phyloP scores from a whole-genome alignment of 1,140 invertebrate genomes.

The Armadillidium nasatum region DNA sequence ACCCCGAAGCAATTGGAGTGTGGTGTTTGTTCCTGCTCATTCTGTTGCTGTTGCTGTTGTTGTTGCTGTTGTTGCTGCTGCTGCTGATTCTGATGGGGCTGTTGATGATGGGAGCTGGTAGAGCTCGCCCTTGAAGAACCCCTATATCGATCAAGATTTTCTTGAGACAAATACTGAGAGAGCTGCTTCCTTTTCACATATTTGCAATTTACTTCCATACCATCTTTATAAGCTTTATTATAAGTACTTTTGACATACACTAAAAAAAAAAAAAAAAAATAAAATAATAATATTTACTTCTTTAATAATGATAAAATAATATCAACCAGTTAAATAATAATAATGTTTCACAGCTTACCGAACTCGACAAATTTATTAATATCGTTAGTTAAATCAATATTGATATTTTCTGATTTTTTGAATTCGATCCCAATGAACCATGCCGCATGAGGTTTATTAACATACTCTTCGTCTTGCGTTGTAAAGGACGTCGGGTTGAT shows the following conservation, averaged over 20 bases:
- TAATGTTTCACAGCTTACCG: conserved; percentile 47
- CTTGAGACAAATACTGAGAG: conserved; percentile 43
- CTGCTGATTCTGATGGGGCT: too few species aligned
- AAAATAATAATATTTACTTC: not conserved
- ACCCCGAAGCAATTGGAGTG: not conserved
- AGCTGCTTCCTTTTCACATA: conserved; percentile 55
- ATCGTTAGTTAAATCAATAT: conserved; percentile 88
- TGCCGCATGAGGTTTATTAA: conserved; percentile 51
- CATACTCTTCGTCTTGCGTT: conserved; percentile 48
- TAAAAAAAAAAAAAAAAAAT: conserved; percentile 47
- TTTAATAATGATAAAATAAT: not conserved
- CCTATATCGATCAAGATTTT: conserved; percentile 37
- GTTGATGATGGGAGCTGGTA: too few species aligned
- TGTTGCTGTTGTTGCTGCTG: too few species aligned
- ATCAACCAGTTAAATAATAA: not conserved
- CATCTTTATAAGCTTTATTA: conserved; percentile 76
- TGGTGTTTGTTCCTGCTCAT: not conserved
- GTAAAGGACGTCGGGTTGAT: conserved; percentile 85
- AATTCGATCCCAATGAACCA: conserved; percentile 97
- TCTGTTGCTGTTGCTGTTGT: too few species aligned
- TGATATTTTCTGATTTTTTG: conserved; percentile 75
- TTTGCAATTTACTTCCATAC: conserved; percentile 79
- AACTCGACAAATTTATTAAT: conserved; percentile 80
- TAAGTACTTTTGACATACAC: conserved; percentile 62
- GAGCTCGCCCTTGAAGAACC: not conserved